These are phyloP conservation scores for Brachymystax lenok DNA, from an alignment of 2,797 vertebrate genomes.

Conservation along the genomic window DNA sequence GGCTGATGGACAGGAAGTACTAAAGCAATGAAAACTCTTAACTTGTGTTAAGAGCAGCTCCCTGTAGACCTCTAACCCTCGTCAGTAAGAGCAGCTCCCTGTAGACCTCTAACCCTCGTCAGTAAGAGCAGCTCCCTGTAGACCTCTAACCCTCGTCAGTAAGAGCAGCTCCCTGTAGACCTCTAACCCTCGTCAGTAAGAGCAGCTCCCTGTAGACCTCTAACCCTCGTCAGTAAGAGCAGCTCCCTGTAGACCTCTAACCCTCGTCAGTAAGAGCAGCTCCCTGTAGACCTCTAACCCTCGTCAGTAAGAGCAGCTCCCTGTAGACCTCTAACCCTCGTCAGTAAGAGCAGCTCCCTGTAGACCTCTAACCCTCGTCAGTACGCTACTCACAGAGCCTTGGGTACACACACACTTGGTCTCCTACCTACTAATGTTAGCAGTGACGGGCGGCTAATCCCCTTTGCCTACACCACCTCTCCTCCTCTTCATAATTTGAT, in stretches of 20 bases:
- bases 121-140: too few species aligned
- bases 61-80: too few species aligned
- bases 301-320: too few species aligned
- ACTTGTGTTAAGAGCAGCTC: too few species aligned
- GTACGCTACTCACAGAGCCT: slow-evolving; percentile 59
- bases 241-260: too few species aligned
- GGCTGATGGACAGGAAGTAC: too few species aligned
- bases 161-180: slow-evolving; percentile 61
- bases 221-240: too few species aligned
- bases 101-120: slow-evolving; percentile 44
- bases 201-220: too few species aligned
- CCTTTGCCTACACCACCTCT: background rate
- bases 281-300: too few species aligned
- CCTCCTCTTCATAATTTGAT: slow-evolving; percentile 92
- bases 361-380: slow-evolving; percentile 60
- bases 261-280: slow-evolving; percentile 63
- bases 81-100: slow-evolving; percentile 72
- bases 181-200: too few species aligned
- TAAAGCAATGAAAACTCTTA: too few species aligned
- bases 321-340: too few species aligned
- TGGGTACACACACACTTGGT: slow-evolving; percentile 87
- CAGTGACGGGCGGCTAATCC: slow-evolving; percentile 65
- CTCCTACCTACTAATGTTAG: slow-evolving; percentile 65
- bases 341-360: slow-evolving; percentile 71
- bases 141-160: slow-evolving; percentile 9